Evolutionary conservation across 1,140 invertebrate genomes (phyloP), one percentile per base, ranked within the genome.

Genomic region (Cherax quadricarinatus): DNA sequence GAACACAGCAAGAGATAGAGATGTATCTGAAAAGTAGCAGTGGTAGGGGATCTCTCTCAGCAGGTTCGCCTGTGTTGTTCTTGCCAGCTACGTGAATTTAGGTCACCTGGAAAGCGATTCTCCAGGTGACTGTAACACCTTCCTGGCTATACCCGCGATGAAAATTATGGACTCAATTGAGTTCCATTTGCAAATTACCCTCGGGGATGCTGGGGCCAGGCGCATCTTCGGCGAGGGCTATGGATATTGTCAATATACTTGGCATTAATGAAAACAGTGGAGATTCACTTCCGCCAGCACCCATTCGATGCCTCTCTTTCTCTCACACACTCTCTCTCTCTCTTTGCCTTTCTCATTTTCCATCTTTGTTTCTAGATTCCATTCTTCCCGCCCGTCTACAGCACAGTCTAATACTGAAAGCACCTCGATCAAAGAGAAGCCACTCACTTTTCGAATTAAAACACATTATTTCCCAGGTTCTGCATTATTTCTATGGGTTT

Each of bases 101-200:
- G 83, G 60, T 85, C 60, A 85, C 30, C 48, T 85, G 62, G 60
- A n/a, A 85, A 53, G 60, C 60, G 60, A 48, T 85, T 70, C 24
- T 70, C 83, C 83, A 57, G 83, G 83, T 18, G 60, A 16, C n/a
- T 70, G 24, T 48, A 81, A 53, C 48, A 7, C 41, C 14, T 41
- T 24, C 1, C 30, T 5, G 16, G 83, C 82, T 41, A 57, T 30
- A 24, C 66, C 30, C 41, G 30, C 18, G 30, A 41, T 12, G 60
- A 48, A 49, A 85, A 49, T 85, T 85, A 85, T 70, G 60, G 83
- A 30, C 24, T 85, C 83, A 85, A 85, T 85, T 70, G 83, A 24
- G 83, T 85, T 85, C 83, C 83, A 85, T 85, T 85, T 85, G 83
- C 60, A 85, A 85, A 85, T 85, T 85, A 85, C 83, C 60, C 83